These are phyloP conservation scores for Pseudomyrmex gracilis DNA, from an alignment of 1,140 invertebrate genomes.

Conservation along the genomic window DNA sequence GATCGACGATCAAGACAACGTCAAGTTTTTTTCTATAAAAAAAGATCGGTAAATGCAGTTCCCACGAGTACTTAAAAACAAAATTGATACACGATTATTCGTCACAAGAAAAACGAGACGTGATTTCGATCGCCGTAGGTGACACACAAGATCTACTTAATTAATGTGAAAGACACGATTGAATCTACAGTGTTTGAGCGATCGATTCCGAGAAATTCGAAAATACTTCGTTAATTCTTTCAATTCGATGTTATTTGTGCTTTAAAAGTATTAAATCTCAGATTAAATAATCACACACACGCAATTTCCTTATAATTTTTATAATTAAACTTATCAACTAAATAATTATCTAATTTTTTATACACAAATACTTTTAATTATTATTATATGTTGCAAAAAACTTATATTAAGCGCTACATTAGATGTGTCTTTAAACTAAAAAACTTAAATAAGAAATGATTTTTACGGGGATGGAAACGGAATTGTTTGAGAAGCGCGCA, in stretches of 20 bases:
- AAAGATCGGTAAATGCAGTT: neutral
- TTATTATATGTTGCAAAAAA: too few relatives aligned
- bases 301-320: neutral
- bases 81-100: slow-evolving; percentile 22
- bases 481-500: neutral
- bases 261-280: neutral
- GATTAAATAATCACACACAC: neutral
- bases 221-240: neutral
- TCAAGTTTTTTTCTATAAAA: neutral
- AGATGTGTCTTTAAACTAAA: neutral
- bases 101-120: slow-evolving; percentile 26
- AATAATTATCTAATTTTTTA: neutral
- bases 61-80: too few relatives aligned
- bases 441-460: neutral
- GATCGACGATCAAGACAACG: slow-evolving; percentile 57
- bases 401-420: too few relatives aligned
- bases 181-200: slow-evolving; percentile 72
- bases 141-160: slow-evolving; percentile 76
- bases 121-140: slow-evolving; percentile 66
- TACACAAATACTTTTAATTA: too few relatives aligned
- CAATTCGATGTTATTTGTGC: neutral
- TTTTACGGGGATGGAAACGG: neutral
- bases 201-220: slow-evolving; percentile 50
- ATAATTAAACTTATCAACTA: neutral
- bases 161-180: slow-evolving; percentile 79